phyloP scores from a whole-genome alignment of 2,113 vertebrate genomes.

The Eonycteris spelaea region DNA sequence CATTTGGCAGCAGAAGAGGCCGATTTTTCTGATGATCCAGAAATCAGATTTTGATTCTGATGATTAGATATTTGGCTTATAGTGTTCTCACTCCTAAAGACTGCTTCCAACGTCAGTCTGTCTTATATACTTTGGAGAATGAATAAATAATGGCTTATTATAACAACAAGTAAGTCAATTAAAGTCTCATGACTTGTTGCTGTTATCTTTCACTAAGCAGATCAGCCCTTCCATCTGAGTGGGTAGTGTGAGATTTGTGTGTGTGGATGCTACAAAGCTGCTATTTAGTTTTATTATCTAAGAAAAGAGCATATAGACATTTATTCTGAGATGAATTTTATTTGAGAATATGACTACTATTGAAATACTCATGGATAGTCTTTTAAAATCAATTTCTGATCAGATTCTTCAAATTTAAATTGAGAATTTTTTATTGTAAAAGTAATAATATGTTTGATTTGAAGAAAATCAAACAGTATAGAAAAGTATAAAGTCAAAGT shows the following conservation, averaged over 20 bases:
- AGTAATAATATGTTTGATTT: constrained; percentile 22
- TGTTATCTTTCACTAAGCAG: constrained; percentile 38
- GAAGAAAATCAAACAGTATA: background rate
- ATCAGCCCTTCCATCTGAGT: constrained; percentile 8
- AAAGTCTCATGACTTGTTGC: constrained; percentile 5
- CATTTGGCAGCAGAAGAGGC: constrained; percentile 57
- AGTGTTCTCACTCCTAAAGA: constrained; percentile 45
- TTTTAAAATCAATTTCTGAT: constrained; percentile 45
- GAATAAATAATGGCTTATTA: constrained; percentile 67
- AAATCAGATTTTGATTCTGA: constrained; percentile 74
- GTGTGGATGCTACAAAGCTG: background rate
- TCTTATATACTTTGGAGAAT: constrained; percentile 48
- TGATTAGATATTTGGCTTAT: constrained; percentile 69
- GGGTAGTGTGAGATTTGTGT: background rate
- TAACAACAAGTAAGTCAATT: constrained; percentile 60
- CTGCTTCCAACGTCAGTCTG: constrained; percentile 48
- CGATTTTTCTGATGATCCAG: constrained; percentile 62
- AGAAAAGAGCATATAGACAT: constrained; percentile 40
- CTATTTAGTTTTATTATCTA: constrained; percentile 42
- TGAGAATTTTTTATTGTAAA: constrained; percentile 35
- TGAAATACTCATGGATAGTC: constrained; percentile 8
- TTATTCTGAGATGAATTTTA: constrained; percentile 50
- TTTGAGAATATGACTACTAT: constrained; percentile 25
- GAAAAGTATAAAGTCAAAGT: background rate
- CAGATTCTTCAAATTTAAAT: constrained; percentile 28